Conservation (phyloP, 2,113 vertebrate species). For the Mystacornis crossleyi region DNA sequence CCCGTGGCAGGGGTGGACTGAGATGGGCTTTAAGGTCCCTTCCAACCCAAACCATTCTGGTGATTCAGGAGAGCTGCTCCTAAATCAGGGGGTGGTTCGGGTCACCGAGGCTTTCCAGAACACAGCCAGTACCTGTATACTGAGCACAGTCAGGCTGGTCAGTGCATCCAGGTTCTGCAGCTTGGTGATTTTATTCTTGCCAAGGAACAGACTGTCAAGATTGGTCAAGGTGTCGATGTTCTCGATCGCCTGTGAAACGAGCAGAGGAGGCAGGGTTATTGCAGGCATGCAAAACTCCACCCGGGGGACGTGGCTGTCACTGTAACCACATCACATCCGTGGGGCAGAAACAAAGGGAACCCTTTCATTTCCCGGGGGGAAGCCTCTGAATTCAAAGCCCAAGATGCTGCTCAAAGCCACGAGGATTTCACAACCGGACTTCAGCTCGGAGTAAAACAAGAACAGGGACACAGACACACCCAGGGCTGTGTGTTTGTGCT, state of each 20-base stretch:
- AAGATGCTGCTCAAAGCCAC: neutral
- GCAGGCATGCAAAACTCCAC: neutral
- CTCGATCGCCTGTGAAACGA: constrained; percentile 84
- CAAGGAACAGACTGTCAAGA: constrained; percentile 93
- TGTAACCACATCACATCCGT: too few species aligned
- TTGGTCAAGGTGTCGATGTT: constrained; percentile 86
- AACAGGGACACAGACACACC: neutral
- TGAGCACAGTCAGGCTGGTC: constrained; percentile 91
- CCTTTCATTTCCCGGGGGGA: neutral
- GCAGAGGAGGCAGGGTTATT: neutral
- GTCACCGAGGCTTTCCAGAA: neutral
- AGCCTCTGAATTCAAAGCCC: neutral
- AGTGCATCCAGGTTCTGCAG: constrained; percentile 94
- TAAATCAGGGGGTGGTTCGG: neutral
- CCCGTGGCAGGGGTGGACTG: neutral
- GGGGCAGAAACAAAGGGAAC: neutral
- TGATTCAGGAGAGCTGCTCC: neutral
- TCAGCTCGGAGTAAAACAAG: neutral
- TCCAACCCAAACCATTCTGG: neutral
- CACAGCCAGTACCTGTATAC: constrained; percentile 88
- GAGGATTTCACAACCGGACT: neutral
- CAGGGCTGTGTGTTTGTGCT: neutral
- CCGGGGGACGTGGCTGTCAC: neutral
- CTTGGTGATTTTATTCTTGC: constrained; percentile 98
- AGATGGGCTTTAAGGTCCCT: neutral